Percentiles rank a stretch among this genome's conserved stretches.
These are phyloP conservation scores for Tringa solitaria DNA, from an alignment of 2,113 vertebrate species.

Conservation along the genomic window DNA sequence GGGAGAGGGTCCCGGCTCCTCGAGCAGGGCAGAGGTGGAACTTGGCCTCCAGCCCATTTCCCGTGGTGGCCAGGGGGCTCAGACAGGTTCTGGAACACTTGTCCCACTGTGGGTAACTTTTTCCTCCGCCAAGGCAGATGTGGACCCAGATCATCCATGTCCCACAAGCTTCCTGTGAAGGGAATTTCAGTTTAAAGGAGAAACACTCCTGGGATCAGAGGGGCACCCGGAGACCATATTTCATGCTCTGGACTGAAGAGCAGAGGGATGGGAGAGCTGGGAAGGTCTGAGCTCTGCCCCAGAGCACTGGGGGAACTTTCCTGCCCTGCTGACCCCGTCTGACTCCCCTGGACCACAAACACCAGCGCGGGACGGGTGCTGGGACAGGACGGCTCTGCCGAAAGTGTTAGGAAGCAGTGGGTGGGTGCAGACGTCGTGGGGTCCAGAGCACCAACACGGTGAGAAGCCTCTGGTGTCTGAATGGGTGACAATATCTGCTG, in stretches of 20 bases:
- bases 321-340: not conserved
- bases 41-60: not conserved
- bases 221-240: no score
- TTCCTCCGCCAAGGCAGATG: not conserved
- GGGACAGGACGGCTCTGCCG: not conserved
- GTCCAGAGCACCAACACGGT: not conserved
- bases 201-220: no score
- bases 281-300: not conserved
- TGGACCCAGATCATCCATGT: not conserved
- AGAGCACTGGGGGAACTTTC: not conserved
- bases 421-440: not conserved
- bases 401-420: not conserved
- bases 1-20: not conserved
- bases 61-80: not conserved
- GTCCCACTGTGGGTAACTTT: accelerated
- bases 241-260: not conserved
- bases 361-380: not conserved
- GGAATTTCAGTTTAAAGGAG: not conserved
- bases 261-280: not conserved
- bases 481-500: no score
- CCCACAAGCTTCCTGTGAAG: not conserved
- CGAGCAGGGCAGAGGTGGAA: not conserved
- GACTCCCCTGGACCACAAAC: not conserved
- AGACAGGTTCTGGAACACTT: not conserved
- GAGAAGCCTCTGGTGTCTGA: no score